Base-by-base conservation (phyloP, 2,797 vertebrate genomes). In the Mormyrus proboscirostris region DNA sequence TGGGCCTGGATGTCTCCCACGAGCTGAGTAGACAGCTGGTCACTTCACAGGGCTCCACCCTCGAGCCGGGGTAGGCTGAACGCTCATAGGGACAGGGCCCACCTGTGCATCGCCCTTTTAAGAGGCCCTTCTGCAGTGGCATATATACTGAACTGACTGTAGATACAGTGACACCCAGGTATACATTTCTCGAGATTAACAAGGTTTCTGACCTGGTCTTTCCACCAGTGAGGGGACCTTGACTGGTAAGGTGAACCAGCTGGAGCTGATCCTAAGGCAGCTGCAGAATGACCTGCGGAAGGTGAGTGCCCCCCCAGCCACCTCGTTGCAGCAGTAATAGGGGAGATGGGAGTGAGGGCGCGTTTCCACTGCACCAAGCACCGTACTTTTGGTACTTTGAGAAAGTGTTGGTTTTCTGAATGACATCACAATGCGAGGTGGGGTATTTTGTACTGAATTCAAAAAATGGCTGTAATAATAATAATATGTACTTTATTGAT, bases 231-330 rank as follows among this genome's bases (percentile, higher is more conserved):
- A 90, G 95, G 96, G 83, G 94, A 92, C 95, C 82, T 94, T 97
- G 90, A 97, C 96, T 9, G 97, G 97, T 33, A 97, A 97, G 92
- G 97, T 97, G 62, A 96, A 96, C 90, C 96, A 97, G 91, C 95
- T 97, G 89, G 97, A 97, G 92, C 91, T 97, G 90, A 96, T 97
- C 89, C 96, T 97, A 25, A 94, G 94, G 25, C 96, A 97, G 55
- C 94, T 97, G 10, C 97, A 97, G 92, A 96, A 95, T 0, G 97
- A 97, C 91, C 95, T 97, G 65, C 94, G 95, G 62, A 97, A 97
- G 96, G 97, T 97, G 93, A 94, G 82, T 19, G 5, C 4, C 29
- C 5, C 53, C 51, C 16, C 53, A 4, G 1, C 69, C 65, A 73
- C n/a, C 55, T 62, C 22, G 1, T 33, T 33, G 5, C 2, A 38